phyloP scores from a whole-genome alignment of 2,113 vertebrate species.

The Notiomystis cincta region DNA sequence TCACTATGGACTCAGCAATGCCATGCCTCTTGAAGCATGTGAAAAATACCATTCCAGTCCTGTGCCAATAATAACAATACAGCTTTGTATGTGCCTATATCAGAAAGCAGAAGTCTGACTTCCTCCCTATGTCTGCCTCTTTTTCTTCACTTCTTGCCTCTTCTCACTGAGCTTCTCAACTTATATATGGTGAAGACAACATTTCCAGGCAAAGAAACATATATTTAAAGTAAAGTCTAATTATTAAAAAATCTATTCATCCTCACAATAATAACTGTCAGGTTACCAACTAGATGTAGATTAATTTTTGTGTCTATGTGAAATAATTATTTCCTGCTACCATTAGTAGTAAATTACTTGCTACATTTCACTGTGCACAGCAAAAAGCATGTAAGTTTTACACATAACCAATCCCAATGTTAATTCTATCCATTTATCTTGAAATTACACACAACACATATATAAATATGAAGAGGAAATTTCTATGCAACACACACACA shows the following conservation, averaged over 20 bases:
- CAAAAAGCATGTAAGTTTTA: not conserved
- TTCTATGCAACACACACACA: not conserved
- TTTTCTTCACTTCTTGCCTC: not conserved
- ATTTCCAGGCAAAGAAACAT: not conserved
- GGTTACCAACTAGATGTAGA: not conserved
- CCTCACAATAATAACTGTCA: not conserved
- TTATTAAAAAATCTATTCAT: not conserved
- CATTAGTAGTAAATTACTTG: not conserved
- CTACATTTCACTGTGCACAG: not conserved
- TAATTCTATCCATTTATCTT: not conserved
- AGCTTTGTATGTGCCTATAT: not conserved
- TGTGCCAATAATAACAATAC: not conserved
- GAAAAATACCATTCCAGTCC: not conserved
- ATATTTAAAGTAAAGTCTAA: not conserved
- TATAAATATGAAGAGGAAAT: not conserved
- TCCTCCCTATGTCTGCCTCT: not conserved
- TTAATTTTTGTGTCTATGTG: not conserved
- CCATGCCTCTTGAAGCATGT: not conserved
- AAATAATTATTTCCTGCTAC: conserved; percentile 15
- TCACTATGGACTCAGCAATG: not conserved
- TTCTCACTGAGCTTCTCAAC: not conserved
- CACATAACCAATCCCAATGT: not conserved
- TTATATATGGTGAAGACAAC: not conserved
- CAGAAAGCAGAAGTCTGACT: not conserved
- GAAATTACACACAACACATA: not conserved